Evolutionary conservation across 2,113 vertebrate species (phyloP), one percentile per base, ranked within the genome.

Genomic region (Lepisosteus osseus): DNA sequence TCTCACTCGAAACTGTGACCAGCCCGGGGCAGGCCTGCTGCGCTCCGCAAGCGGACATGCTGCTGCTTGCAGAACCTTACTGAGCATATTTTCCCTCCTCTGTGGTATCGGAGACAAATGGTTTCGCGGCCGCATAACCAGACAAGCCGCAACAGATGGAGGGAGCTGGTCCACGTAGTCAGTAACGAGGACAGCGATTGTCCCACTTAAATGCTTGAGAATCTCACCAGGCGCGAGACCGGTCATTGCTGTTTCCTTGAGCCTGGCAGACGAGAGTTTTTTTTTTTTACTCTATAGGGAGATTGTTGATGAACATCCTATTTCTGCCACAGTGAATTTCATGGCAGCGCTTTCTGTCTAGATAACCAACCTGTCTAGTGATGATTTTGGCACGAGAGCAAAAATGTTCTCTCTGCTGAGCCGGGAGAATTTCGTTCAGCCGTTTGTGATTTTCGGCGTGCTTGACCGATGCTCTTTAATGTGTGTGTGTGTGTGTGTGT

Each of bases 81-180:
- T 5, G 47, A 51, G 47, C 47, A 51, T 6, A 4, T 5, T 51
- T 51, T 15, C 12, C 45, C 45, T 15, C 11, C 6, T 14, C 43
- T 66, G 8, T 51, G 64, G 64, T 15, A 44, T 66, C 5, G 43
- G 3, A 12, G 61, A 15, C 29, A 40, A 47, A 47, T 13, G 4
- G 43, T 13, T 12, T 42, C 12, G 12, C 42, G 12, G 43, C 64
- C 11, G 64, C 15, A 14, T 11, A 66, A 12, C 42, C 6, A 44
- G 43, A 66, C 64, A n/a, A 12, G 43, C 40, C 14, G 64, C 14
- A 15, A 66, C 64, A 66, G 43, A 66, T 66, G 64, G 64, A 6
- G 43, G 42, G 44, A 6, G 14, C 42, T 15, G 47, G 47, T 51
- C 47, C 47, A 51, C 9, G 64, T 47, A 6, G 13, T 14, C 64